Evolutionary conservation across 2,797 vertebrate species (phyloP).

Genomic region (Urophycis tenuis): DNA sequence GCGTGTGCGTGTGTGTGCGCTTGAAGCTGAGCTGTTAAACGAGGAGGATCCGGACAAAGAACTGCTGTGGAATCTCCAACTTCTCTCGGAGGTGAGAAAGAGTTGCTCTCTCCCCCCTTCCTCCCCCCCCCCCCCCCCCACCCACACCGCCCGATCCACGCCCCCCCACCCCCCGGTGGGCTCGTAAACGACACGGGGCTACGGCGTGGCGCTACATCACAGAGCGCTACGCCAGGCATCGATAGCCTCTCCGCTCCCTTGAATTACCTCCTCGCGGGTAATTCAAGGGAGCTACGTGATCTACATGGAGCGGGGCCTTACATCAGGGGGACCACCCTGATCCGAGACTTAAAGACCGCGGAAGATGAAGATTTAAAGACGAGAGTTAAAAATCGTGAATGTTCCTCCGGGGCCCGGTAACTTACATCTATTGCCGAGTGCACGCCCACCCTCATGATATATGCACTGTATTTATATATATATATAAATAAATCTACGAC

Average conservation of each 20-base stretch:
- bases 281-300: conserved; percentile 40
- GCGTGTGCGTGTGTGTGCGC: not conserved
- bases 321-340: conserved; percentile 44
- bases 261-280: conserved; percentile 60
- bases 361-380: not conserved
- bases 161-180: too few relatives aligned
- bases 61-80: conserved; percentile 93
- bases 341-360: conserved; percentile 38
- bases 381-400: not conserved
- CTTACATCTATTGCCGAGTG: too few relatives aligned
- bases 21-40: conserved; percentile 70
- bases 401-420: not conserved
- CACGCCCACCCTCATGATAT: not conserved
- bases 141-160: too few relatives aligned
- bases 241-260: conserved; percentile 56
- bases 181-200: too few relatives aligned
- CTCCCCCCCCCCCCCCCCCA: too few relatives aligned
- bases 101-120: not conserved
- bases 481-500: conserved; percentile 22
- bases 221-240: not conserved
- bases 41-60: conserved; percentile 95
- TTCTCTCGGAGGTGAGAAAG: conserved; percentile 88
- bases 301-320: too few relatives aligned
- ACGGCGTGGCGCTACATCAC: not conserved
- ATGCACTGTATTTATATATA: conserved; percentile 27